phyloP scores from a whole-genome alignment of 1,140 invertebrate species.

The Uloborus diversus region DNA sequence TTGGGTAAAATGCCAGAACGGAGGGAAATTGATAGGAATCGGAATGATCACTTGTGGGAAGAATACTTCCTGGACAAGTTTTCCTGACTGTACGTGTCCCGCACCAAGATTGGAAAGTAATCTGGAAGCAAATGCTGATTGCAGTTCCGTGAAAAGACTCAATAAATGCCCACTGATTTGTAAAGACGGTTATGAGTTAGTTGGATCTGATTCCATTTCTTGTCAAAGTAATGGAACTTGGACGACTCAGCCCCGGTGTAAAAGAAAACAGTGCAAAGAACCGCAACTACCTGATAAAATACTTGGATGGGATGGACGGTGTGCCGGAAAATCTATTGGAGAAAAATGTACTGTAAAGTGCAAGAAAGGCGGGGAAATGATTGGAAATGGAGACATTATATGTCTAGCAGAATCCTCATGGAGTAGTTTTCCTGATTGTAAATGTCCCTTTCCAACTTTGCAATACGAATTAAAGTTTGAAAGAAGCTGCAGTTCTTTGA shows the following conservation, averaged over 20 bases:
- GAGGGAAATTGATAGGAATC: neutral
- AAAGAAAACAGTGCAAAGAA: neutral
- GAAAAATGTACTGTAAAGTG: neutral
- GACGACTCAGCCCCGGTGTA: neutral
- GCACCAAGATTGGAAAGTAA: neutral
- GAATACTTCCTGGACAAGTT: neutral
- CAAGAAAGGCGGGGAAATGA: neutral
- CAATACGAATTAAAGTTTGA: neutral
- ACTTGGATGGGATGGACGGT: neutral
- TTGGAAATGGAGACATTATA: neutral
- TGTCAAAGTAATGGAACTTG: neutral
- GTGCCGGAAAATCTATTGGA: neutral
- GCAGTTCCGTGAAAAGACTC: neutral
- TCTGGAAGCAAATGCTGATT: neutral
- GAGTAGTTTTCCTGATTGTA: too few relatives aligned
- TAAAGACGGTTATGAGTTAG: neutral
- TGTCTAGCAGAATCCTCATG: neutral
- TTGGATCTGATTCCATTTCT: neutral
- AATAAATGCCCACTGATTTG: conserved; percentile 18
- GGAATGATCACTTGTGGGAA: neutral
- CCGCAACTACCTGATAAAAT: neutral
- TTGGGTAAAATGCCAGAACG: neutral
- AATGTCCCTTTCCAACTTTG: neutral
- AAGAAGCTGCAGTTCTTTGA: neutral
- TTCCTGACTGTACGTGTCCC: neutral